A percentile compares a stretch with the other conserved stretches of the same genome.
phyloP scores from a whole-genome alignment of 2,888 invertebrate genomes.

The Eilema griseolum region DNA sequence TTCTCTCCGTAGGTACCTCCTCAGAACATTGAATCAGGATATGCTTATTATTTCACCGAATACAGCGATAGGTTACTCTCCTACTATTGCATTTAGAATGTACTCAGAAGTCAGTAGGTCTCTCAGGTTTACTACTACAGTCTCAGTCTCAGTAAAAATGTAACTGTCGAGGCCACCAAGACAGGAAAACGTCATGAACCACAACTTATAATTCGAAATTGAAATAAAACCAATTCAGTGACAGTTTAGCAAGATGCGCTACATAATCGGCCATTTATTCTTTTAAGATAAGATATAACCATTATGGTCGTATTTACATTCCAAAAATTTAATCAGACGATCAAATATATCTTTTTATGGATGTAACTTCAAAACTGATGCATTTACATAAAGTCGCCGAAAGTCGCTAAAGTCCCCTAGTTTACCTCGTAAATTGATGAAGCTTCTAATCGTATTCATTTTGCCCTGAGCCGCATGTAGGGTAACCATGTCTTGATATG shows the following conservation, averaged over 20 bases:
- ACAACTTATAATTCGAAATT: too few species aligned
- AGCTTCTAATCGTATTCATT: slow-evolving; percentile 13
- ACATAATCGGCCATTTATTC: background rate
- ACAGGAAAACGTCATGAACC: too few species aligned
- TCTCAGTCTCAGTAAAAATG: too few species aligned
- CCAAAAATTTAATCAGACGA: slow-evolving; percentile 2
- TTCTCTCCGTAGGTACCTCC: background rate
- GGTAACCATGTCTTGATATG: background rate
- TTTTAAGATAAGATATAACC: too few species aligned
- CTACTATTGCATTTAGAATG: too few species aligned
- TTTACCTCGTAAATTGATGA: slow-evolving; percentile 19
- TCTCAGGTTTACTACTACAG: background rate
- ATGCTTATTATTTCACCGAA: background rate
- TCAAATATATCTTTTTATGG: slow-evolving; percentile 2
- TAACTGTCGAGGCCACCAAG: too few species aligned
- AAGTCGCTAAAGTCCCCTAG: background rate
- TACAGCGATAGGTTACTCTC: background rate
- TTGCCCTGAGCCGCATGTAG: background rate
- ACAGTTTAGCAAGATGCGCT: background rate
- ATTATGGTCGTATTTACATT: background rate
- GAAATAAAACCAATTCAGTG: too few species aligned
- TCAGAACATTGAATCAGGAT: slow-evolving; percentile 32
- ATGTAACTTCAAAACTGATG: background rate
- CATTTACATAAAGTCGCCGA: background rate
- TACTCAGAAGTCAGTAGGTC: too few species aligned